phyloP scores from a whole-genome alignment of 1,140 invertebrate genomes.

The Drosophila bipectinata region DNA sequence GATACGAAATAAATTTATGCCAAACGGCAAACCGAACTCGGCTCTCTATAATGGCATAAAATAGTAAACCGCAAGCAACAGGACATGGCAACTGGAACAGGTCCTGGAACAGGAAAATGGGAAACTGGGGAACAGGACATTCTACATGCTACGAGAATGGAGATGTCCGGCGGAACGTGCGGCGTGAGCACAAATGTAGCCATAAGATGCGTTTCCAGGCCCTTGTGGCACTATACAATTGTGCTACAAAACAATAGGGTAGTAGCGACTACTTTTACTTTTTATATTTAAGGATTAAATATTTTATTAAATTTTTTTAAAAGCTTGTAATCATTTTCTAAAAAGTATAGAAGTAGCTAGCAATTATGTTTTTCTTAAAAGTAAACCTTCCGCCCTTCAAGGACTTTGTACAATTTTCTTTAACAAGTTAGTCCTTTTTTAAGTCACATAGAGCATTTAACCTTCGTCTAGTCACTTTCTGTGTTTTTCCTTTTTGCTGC shows the following conservation, averaged over 20 bases:
- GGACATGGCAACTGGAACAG: constrained; percentile 25
- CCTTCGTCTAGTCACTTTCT: background rate
- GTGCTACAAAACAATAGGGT: background rate
- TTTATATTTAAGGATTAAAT: background rate
- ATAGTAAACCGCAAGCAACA: constrained; percentile 70
- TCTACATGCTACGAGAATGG: constrained; percentile 15
- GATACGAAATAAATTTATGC: constrained; percentile 71
- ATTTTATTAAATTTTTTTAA: too few species aligned
- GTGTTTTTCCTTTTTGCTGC: constrained; percentile 34
- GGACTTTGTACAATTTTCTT: too few species aligned
- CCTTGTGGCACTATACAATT: background rate
- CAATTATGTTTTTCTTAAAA: too few species aligned
- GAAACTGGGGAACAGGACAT: constrained; percentile 3
- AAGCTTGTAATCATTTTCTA: too few species aligned
- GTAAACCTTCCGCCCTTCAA: too few species aligned
- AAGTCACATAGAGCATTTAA: constrained; percentile 9
- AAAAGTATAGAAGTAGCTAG: too few species aligned
- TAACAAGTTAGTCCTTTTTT: too few species aligned
- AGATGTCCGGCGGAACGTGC: constrained; percentile 49
- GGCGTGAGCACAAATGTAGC: constrained; percentile 52
- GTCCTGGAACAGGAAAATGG: constrained; percentile 1
- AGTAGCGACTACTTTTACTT: background rate
- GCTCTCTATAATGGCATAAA: constrained; percentile 68
- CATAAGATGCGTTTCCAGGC: constrained; percentile 50
- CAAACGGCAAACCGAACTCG: constrained; percentile 67